These are phyloP conservation scores for Latrodectus hesperus DNA, from an alignment of 2,888 invertebrate genomes.

Conservation along the genomic window DNA sequence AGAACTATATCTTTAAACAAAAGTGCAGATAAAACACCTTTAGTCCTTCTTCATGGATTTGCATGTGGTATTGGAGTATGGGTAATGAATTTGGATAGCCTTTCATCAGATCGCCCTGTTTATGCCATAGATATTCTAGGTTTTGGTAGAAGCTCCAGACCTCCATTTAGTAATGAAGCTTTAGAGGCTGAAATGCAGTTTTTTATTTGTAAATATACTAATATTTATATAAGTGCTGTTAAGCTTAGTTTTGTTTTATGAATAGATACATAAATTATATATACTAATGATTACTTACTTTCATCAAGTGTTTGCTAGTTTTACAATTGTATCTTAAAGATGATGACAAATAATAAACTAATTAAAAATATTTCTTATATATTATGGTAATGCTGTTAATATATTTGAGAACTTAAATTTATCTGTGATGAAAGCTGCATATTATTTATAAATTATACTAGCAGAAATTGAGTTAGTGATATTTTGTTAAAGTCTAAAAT, in stretches of 20 bases:
- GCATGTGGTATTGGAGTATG: slow-evolving; percentile 95
- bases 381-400: too few relatives aligned
- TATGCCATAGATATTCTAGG: slow-evolving; percentile 93
- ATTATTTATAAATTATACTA: too few relatives aligned
- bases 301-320: too few relatives aligned
- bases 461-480: too few relatives aligned
- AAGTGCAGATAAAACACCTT: slow-evolving; percentile 78
- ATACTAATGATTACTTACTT: too few relatives aligned
- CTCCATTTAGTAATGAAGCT: slow-evolving; percentile 86
- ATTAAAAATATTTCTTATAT: too few relatives aligned
- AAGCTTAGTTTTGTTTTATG: neutral
- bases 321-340: too few relatives aligned
- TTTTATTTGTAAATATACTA: slow-evolving; percentile 78
- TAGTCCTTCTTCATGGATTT: slow-evolving; percentile 94
- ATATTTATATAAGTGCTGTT: neutral
- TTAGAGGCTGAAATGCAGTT: slow-evolving; percentile 89
- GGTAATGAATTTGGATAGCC: slow-evolving; percentile 90
- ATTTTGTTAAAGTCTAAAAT: too few relatives aligned
- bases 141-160: slow-evolving; percentile 95
- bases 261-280: too few relatives aligned
- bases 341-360: too few relatives aligned
- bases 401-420: too few relatives aligned
- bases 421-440: too few relatives aligned
- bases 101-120: slow-evolving; percentile 84
- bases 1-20: slow-evolving; percentile 82